A percentile compares a stretch with the other conserved stretches of the same genome.
Conservation (phyloP, 2,888 invertebrate species). For the Halictus quadricinctus region DNA sequence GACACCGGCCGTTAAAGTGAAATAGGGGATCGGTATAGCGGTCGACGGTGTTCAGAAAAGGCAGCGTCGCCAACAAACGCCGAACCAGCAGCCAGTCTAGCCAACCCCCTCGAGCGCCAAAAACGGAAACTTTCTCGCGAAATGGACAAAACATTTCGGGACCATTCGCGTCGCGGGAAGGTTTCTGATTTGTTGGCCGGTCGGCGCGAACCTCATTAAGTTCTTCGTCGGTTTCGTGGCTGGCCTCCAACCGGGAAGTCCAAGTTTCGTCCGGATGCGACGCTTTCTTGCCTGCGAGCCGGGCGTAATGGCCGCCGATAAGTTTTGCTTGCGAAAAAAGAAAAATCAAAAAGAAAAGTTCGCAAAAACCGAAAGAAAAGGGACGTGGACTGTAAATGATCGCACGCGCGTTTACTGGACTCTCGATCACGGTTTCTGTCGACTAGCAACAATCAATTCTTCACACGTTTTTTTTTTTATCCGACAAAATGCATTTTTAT, state of each 20-base stretch:
- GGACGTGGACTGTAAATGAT: not conserved
- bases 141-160: conserved; percentile 19
- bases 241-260: conserved; percentile 8
- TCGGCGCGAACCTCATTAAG: conserved; percentile 41
- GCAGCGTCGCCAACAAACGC: not conserved
- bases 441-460: not conserved
- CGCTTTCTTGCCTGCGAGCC: conserved; percentile 22
- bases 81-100: not conserved
- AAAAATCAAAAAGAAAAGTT: not conserved
- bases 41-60: not conserved
- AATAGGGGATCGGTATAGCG: not conserved
- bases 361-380: not conserved
- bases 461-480: not conserved
- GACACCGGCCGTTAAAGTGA: not conserved
- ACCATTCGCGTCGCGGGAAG: conserved; percentile 13
- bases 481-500: not conserved
- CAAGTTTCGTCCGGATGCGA: conserved; percentile 24
- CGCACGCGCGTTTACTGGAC: not conserved
- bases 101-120: not conserved
- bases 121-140: conserved; percentile 13
- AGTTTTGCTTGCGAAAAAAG: not conserved
- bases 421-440: not conserved
- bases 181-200: conserved; percentile 28
- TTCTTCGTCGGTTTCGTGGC: conserved; percentile 25
- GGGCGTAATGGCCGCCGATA: conserved; percentile 12